Percentiles rank a stretch among this genome's conserved stretches.
Evolutionary conservation across 2,797 vertebrate species (phyloP).

Genomic region (Chlorospingus flavigularis): DNA sequence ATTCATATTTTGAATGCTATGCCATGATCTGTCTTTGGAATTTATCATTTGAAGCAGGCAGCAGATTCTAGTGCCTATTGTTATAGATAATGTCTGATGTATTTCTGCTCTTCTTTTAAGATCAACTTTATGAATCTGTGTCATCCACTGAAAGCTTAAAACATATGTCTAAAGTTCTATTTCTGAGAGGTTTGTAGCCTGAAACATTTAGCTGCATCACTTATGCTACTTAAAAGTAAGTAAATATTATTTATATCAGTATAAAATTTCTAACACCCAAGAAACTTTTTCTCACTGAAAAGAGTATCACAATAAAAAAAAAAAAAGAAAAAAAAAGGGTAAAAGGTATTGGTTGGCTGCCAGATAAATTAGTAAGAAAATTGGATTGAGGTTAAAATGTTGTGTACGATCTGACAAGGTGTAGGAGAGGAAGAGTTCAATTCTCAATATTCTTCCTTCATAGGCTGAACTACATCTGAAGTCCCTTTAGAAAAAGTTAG

Average conservation of each 20-base stretch:
- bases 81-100: not conserved
- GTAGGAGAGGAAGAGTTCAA: not conserved
- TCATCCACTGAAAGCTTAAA: not conserved
- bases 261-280: not conserved
- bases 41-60: not conserved
- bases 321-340: rapidly evolving
- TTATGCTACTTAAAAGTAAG: not conserved
- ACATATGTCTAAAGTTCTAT: not conserved
- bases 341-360: not conserved
- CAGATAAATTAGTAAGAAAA: not conserved
- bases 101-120: not conserved
- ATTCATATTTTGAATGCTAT: not conserved
- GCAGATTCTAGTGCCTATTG: not conserved
- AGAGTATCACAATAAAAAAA: not conserved
- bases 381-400: not conserved
- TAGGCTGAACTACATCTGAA: not conserved
- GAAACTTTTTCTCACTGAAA: not conserved
- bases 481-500: not conserved
- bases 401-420: not conserved
- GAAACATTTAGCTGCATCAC: not conserved
- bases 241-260: not conserved
- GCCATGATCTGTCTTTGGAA: not conserved
- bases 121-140: not conserved
- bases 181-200: not conserved
- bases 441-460: not conserved